Conservation (phyloP, 2,888 invertebrate genomes). For the Perizoma affinitatum region DNA sequence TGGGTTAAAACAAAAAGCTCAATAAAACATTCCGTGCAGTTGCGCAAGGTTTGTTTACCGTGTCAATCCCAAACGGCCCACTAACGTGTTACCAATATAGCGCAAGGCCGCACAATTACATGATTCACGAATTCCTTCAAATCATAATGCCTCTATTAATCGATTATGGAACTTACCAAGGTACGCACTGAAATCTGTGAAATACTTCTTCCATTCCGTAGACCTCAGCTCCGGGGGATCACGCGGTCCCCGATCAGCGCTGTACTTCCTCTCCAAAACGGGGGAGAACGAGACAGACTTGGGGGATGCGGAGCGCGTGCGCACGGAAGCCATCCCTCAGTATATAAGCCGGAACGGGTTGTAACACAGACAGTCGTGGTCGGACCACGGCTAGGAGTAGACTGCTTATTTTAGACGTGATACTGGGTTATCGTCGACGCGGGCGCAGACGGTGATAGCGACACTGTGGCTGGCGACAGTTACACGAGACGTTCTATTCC, state of each 20-base stretch:
- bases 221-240: constrained; percentile 67
- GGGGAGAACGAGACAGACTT: constrained; percentile 87
- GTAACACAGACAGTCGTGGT: constrained; percentile 73
- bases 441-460: constrained; percentile 76
- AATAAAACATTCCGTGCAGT: constrained; percentile 53
- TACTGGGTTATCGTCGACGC: constrained; percentile 75
- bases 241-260: constrained; percentile 67
- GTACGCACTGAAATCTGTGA: constrained; percentile 80
- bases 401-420: constrained; percentile 78
- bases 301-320: constrained; percentile 86
- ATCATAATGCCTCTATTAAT: constrained; percentile 32
- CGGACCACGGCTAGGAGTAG: constrained; percentile 73
- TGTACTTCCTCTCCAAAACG: constrained; percentile 84
- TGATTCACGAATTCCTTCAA: constrained; percentile 62
- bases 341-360: constrained; percentile 71
- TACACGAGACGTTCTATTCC: constrained; percentile 80
- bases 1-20: constrained; percentile 35
- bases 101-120: constrained; percentile 74
- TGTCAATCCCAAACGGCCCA: constrained; percentile 68
- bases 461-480: constrained; percentile 75
- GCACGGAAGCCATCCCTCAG: constrained; percentile 84
- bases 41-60: constrained; percentile 77
- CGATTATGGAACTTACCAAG: constrained; percentile 70
- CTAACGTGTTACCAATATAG: constrained; percentile 78
- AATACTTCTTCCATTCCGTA: constrained; percentile 78